Conservation (phyloP, 92 coral and sea anemone species). For the Palythoa caribaeorum region DNA sequence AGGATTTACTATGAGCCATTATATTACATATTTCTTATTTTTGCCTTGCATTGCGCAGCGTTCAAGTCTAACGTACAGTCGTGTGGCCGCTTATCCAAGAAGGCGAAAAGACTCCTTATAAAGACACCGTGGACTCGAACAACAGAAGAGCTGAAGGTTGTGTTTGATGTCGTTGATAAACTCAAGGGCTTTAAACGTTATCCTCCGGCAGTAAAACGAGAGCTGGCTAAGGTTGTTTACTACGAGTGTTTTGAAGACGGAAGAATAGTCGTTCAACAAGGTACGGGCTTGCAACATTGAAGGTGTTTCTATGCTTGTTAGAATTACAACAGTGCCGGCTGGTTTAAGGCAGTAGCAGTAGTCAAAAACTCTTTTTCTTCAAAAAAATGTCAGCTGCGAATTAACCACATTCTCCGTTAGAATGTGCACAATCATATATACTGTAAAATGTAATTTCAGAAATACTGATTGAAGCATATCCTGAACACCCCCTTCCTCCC, state of each 20-base stretch:
- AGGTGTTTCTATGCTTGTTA: too few species aligned
- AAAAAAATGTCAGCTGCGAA: too few species aligned
- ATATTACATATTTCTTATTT: background rate
- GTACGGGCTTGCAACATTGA: conserved; percentile 36
- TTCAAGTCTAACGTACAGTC: conserved; percentile 76
- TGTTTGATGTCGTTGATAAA: conserved; percentile 74
- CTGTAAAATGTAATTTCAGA: too few species aligned
- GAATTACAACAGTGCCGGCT: too few species aligned
- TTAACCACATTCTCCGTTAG: too few species aligned
- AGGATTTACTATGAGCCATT: too few species aligned
- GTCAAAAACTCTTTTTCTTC: too few species aligned
- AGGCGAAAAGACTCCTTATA: conserved; percentile 70
- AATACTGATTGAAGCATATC: too few species aligned
- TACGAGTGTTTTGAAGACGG: conserved; percentile 77
- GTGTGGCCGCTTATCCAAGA: conserved; percentile 71
- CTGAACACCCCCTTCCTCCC: too few species aligned
- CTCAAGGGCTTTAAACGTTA: conserved; percentile 82
- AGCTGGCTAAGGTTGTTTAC: conserved; percentile 80
- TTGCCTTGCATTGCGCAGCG: conserved; percentile 47
- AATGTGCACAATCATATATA: too few species aligned
- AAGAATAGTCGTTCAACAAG: conserved; percentile 85
- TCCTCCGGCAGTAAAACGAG: conserved; percentile 73
- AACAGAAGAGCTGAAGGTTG: conserved; percentile 71
- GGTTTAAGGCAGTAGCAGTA: too few species aligned
- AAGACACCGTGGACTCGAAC: conserved; percentile 79